Evolutionary conservation across 2,113 vertebrate genomes (phyloP), one percentile per base, ranked within the genome.

Genomic region (Petroica traversi): DNA sequence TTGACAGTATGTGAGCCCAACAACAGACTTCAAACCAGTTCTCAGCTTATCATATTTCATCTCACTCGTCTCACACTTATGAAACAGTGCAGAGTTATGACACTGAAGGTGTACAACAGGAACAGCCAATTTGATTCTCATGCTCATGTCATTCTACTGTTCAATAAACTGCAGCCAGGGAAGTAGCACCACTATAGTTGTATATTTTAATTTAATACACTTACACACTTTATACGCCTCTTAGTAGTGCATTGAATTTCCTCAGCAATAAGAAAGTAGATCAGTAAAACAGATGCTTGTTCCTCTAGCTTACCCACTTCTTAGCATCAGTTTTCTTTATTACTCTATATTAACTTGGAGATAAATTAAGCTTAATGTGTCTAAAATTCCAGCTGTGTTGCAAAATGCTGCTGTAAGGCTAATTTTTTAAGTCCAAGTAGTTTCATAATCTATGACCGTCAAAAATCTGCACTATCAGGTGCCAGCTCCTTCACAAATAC

Each of bases 391-490:
- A 93, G 88, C 90, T 93, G 92, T 91, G 90, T 36, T 92, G 75
- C 72, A 86, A 94, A 97, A 95, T 9, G 59, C 93, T 95, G 75
- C 85, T 90, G n/a, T 71, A 95, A 92, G 78, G 88, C 85, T 95
- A 88, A 69, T 76, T 91, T 91, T 96, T 95, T 66, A 92, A 93
- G 90, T 92, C 92, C 93, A 93, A 95, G 63, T 77, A 85, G 92
- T 93, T 96, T 77, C 85, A 80, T 88, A 85, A 92, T 88, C 89
- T 96, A 54, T 49, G 78, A 94, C 85, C 92, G 85, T 92, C 55
- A 86, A 90, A 94, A 93, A 94, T 92, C 93, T 58, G 76, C 85
- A 63, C 2, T 2, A 85, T 90, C 93, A 93, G 88, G 92, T 94
- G 92, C 55, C 79, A 93, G n/a, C 72, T 96, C 85, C 85, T 92